Evolutionary conservation across 2,888 invertebrate genomes (phyloP).

Genomic region (Plagiodera versicolora): DNA sequence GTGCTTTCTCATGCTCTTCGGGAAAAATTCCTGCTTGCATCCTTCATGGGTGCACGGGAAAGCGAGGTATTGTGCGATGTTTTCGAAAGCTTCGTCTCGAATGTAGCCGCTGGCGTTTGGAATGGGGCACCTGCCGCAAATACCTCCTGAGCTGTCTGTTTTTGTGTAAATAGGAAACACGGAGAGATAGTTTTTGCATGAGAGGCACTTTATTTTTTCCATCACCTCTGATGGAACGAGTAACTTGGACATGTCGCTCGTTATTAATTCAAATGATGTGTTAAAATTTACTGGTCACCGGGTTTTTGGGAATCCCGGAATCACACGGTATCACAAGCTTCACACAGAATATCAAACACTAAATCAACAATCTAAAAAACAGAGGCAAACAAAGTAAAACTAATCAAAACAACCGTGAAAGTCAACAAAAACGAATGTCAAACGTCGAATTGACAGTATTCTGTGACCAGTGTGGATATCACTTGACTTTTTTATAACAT

Average conservation of each 20-base stretch:
- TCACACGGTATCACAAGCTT: too few species aligned
- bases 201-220: conserved; percentile 38
- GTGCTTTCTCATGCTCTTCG: conserved; percentile 36
- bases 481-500: too few species aligned
- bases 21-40: conserved; percentile 38
- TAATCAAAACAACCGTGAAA: too few species aligned
- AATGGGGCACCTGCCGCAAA: conserved; percentile 44
- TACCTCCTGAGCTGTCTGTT: conserved; percentile 27
- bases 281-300: too few species aligned
- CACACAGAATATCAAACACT: too few species aligned
- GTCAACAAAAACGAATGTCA: too few species aligned
- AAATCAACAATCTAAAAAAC: too few species aligned
- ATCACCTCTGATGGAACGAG: conserved; percentile 29
- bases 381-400: too few species aligned
- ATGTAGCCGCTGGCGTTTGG: conserved; percentile 32
- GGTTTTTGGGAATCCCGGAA: too few species aligned
- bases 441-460: too few species aligned
- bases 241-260: conserved; percentile 16
- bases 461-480: too few species aligned
- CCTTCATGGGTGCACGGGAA: conserved; percentile 46
- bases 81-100: conserved; percentile 42
- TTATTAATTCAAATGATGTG: too few species aligned
- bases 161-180: conserved; percentile 39
- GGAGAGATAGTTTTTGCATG: conserved; percentile 42
- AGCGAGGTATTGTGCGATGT: conserved; percentile 38